Conservation (phyloP, 2,113 vertebrate species). For the Acrocephalus kingi region DNA sequence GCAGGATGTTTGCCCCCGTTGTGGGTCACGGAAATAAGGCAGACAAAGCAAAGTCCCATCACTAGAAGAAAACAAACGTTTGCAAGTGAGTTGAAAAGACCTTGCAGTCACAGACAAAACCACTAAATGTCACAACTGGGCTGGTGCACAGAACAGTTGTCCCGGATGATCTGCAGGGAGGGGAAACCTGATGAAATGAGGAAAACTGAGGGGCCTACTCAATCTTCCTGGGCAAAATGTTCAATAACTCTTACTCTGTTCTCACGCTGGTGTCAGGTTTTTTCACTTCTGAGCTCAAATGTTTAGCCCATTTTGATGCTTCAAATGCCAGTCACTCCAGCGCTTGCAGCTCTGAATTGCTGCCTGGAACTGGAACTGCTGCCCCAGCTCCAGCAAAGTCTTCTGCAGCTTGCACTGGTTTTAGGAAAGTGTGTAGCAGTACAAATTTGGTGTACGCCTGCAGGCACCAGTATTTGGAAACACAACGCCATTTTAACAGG, state of each 20-base stretch:
- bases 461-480: background rate
- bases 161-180: background rate
- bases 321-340: background rate
- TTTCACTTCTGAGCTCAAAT: background rate
- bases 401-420: rapidly evolving
- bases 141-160: background rate
- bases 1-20: background rate
- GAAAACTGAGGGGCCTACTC: background rate
- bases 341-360: background rate
- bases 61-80: background rate
- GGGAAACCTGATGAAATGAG: background rate
- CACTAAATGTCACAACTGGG: background rate
- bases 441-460: background rate
- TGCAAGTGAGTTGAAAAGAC: background rate
- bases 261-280: background rate
- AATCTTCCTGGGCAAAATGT: background rate
- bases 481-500: background rate
- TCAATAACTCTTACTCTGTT: background rate
- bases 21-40: background rate
- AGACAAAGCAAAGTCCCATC: slow-evolving; percentile 6
- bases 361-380: background rate
- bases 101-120: background rate
- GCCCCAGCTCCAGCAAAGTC: background rate
- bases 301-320: background rate
- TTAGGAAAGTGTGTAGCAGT: background rate